Conservation (phyloP, 2,113 vertebrate genomes). For the Sceloporus tristichus region DNA sequence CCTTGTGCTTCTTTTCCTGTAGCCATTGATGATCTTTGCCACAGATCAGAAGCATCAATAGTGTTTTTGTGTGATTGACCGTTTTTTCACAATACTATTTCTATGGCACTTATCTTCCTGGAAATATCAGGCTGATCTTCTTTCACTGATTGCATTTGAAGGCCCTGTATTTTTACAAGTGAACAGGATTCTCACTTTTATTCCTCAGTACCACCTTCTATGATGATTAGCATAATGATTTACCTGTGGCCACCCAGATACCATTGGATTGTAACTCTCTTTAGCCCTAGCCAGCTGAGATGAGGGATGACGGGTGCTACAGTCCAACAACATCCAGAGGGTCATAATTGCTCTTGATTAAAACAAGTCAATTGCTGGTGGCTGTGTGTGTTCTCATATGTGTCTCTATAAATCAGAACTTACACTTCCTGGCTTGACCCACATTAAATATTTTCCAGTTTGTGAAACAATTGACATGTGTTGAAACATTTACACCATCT, state of each 20-base stretch:
- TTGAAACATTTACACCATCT: background rate
- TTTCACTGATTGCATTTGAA: background rate
- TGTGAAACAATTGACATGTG: background rate
- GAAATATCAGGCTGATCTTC: background rate
- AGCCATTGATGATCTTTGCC: background rate
- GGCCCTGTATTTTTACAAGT: background rate
- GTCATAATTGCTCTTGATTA: background rate
- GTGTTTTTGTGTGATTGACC: background rate
- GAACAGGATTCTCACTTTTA: background rate
- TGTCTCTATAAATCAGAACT: background rate
- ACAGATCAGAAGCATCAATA: background rate
- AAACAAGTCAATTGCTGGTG: background rate
- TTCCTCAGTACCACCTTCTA: background rate
- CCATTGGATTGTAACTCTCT: no score
- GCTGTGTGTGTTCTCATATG: background rate
- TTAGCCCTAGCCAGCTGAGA: no score
- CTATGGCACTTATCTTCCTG: background rate
- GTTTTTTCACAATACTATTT: background rate
- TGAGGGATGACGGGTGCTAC: no score
- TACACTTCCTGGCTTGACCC: background rate
- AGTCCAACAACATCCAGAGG: background rate
- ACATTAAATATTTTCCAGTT: background rate
- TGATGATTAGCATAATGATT: background rate
- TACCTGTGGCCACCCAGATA: background rate
- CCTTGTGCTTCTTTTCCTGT: background rate